Evolutionary conservation across 2,888 invertebrate genomes (phyloP), one percentile per base, ranked within the genome.

Genomic region (Tenthredo livida): DNA sequence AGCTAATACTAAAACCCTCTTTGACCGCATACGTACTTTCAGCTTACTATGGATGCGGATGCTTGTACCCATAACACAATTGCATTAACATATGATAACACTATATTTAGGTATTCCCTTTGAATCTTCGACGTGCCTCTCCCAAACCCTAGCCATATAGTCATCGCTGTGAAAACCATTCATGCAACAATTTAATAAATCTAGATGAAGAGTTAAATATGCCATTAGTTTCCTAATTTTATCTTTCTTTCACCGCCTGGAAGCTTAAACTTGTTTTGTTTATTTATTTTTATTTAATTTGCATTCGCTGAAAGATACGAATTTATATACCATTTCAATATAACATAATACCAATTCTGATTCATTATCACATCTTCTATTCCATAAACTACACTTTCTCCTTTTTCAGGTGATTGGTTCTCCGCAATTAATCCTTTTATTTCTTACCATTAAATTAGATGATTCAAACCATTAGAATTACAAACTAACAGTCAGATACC

Each of bases 1-100:
- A 21, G 6, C 61, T n/a, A 40, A 40, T 40, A 80, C 67, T 47
- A 33, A 83, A 80, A 33, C 47, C 58, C 80, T 83, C 85, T 86
- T 85, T 72, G 43, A 82, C 61, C 61, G 47, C 50, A 83, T 86
- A 70, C 84, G 84, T 85, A 85, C 85, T 87, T 87, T 72, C 86
- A 86, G 86, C 86, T 86, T 87, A 75, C 83, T 86, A 85, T 78
- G 84, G 73, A 80, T 85, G 40, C 84, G 85, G 86, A 86, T 84
- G 80, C 75, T 83, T 80, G 2, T 58, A 80, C 61, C 29, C 54
- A 77, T 54, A 77, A 77, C 75, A 47, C 25, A 77, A 77, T n/a
- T 33, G 50, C 77, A 77, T 50, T 77, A 17, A 21, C 15, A 73
- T 21, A 12, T 73, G 40, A 43, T 73, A 73, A 12, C 10, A 43